Conservation (phyloP, 2,113 vertebrate genomes). For the Gallinago undulata region DNA sequence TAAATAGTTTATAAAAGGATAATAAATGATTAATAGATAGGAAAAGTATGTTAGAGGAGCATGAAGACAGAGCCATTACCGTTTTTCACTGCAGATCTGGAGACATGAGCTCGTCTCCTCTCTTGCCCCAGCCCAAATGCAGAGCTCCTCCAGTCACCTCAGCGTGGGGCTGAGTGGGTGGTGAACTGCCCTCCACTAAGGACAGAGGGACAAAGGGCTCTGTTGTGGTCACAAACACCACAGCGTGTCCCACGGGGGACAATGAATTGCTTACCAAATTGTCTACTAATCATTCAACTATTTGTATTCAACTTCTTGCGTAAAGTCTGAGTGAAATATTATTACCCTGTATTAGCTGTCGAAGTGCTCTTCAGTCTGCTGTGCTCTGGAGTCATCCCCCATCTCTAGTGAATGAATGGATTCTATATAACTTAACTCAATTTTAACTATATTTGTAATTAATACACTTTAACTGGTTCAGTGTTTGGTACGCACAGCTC, state of each 20-base stretch:
- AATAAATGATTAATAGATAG: slow-evolving; percentile 5
- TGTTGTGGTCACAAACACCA: neutral
- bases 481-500: neutral
- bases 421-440: neutral
- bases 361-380: neutral
- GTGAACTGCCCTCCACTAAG: neutral
- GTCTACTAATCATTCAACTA: neutral
- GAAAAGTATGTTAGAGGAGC: neutral
- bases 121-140: neutral
- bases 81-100: neutral
- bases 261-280: neutral
- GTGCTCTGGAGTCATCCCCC: neutral
- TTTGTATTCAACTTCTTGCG: neutral
- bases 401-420: neutral
- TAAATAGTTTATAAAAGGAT: slow-evolving; percentile 17
- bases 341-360: neutral
- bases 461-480: neutral
- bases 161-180: neutral
- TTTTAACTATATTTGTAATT: neutral
- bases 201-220: neutral
- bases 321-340: neutral
- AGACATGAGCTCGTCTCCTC: neutral
- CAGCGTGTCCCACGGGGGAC: neutral
- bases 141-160: neutral
- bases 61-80: neutral